Evolutionary conservation across 2,113 vertebrate genomes (phyloP), one percentile per base, ranked within the genome.

Genomic region (Apodemus sylvaticus): DNA sequence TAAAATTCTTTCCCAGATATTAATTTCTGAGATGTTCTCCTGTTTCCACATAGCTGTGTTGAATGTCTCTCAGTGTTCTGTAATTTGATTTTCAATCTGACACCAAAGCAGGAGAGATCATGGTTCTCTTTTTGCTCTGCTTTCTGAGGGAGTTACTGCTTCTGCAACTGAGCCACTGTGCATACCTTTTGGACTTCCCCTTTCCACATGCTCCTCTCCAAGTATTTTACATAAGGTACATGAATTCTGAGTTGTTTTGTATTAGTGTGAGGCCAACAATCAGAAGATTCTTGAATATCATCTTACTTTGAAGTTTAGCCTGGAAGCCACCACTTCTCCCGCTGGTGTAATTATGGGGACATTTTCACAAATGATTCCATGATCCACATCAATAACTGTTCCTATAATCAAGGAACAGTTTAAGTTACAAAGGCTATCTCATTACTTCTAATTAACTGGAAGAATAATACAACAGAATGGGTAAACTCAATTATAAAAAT

Each of bases 311-410:
- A 99, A 99, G 98, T 99, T 99, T 95, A 99, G 98, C 77, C 99
- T 99, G 97, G 99, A 99, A 98, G 99, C 99, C 68, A 99, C 99
- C n/a, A 99, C 98, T 83, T 99, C 99, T 96, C 99, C 99, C 12
- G 99, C 99, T 39, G 99, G 99, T n/a, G 99, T 99, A 97, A 99
- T 99, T 96, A 99, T 99, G 58, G 99, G 99, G 90, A 99, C 99
- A 94, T 99, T 99, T 98, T 99, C 99, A 98, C 99, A 99, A 97
- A 99, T 98, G 93, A 99, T 99, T 96, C 99, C 99, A n/a, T 99
- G 99, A 97, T 99, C 99, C 98, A 99, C 99, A 94, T 99, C 99
- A 86, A 99, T 99, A 93, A 99, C 99, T 97, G 98, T 99, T 73
- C 99, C 99, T 99, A 96, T 24, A 97, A 97, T 87, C 86, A 96